phyloP scores from a whole-genome alignment of 2,888 invertebrate genomes.

The Pinctada fucata region DNA sequence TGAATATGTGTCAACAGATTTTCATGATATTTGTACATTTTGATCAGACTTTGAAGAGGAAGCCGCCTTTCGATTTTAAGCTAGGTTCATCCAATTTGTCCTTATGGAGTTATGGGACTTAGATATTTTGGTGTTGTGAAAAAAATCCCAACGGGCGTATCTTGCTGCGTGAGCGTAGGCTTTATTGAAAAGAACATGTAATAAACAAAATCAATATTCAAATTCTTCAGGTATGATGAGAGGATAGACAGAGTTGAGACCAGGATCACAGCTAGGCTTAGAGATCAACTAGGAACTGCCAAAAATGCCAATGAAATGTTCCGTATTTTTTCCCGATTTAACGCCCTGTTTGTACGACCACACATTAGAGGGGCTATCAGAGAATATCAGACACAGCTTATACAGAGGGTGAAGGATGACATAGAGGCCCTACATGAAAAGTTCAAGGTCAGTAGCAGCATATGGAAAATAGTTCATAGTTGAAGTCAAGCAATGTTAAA shows the following conservation, averaged over 20 bases:
- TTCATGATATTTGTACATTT: no score
- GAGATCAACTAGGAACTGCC: slow-evolving; percentile 98
- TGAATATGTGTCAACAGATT: no score
- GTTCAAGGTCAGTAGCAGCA: slow-evolving; percentile 85
- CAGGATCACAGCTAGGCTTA: slow-evolving; percentile 95
- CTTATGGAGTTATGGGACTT: no score
- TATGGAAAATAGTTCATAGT: not conserved
- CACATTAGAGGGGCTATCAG: slow-evolving; percentile 99
- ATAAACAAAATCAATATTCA: no score
- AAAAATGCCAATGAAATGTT: slow-evolving; percentile 99
- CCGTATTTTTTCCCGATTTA: slow-evolving; percentile 96
- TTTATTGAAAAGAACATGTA: no score
- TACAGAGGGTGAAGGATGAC: slow-evolving; percentile 99
- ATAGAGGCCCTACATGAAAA: slow-evolving; percentile 98
- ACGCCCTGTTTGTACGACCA: slow-evolving; percentile 98
- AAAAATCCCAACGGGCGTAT: no score
- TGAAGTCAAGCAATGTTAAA: not conserved
- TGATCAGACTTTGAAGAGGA: no score
- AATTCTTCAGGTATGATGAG: slow-evolving; percentile 87
- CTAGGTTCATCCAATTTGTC: no score
- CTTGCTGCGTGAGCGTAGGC: no score
- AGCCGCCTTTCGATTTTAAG: no score
- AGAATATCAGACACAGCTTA: slow-evolving; percentile 99
- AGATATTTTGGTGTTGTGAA: no score
- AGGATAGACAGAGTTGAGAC: slow-evolving; percentile 98